phyloP scores from a whole-genome alignment of 2,113 vertebrate species.

The Pleuronectes platessa region DNA sequence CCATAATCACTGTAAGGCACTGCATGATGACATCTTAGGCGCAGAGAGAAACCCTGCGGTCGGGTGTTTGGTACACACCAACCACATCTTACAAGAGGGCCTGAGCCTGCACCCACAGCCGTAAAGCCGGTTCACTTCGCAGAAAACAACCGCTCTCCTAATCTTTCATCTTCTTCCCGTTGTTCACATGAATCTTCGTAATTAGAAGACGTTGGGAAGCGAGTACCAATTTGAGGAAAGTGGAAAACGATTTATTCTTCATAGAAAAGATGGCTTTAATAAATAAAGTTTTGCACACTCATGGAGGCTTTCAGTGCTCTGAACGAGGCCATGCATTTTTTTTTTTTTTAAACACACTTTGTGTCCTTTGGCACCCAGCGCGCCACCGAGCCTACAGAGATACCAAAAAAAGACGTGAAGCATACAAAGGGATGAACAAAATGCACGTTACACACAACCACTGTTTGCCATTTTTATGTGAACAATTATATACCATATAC shows the following conservation, averaged over 20 bases:
- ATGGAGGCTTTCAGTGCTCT: not conserved
- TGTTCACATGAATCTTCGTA: conserved; percentile 79
- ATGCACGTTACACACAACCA: conserved; percentile 65
- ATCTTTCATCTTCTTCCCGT: conserved; percentile 76
- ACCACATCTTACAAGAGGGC: conserved; percentile 83
- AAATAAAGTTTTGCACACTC: conserved; percentile 61
- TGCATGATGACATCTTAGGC: conserved; percentile 81
- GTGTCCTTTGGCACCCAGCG: conserved; percentile 36
- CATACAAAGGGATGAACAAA: conserved; percentile 62
- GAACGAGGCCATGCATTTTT: not conserved
- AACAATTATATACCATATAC: conserved; percentile 64
- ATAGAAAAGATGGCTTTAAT: conserved; percentile 69
- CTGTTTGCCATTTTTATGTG: conserved; percentile 60
- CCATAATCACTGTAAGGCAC: conserved; percentile 79
- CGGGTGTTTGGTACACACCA: conserved; percentile 71
- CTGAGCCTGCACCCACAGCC: conserved; percentile 71
- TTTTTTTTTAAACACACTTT: conserved; percentile 39
- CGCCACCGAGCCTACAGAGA: conserved; percentile 26
- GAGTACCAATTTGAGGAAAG: conserved; percentile 67
- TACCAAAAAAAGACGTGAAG: conserved; percentile 46
- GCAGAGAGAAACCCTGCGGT: conserved; percentile 80
- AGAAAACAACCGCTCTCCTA: conserved; percentile 74
- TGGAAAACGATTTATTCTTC: conserved; percentile 68
- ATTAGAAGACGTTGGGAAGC: conserved; percentile 71
- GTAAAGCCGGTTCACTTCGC: conserved; percentile 76